A percentile compares a stretch with the other conserved stretches of the same genome.
Conservation (phyloP, 2,888 invertebrate species). For the Ferrisia virgata region DNA sequence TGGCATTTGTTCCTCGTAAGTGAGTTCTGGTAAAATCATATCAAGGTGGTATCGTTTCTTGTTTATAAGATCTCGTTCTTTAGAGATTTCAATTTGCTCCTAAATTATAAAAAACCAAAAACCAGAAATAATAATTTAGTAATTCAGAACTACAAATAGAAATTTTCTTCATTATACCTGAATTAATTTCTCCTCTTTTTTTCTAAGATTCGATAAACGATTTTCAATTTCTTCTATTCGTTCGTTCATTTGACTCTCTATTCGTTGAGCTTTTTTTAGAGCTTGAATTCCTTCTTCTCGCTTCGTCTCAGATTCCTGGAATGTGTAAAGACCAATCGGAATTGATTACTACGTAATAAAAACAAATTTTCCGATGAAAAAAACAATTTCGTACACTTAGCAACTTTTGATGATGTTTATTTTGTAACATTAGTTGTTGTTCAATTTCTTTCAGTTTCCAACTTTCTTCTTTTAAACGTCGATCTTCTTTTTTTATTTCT, state of each 20-base stretch:
- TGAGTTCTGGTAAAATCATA: constrained; percentile 32
- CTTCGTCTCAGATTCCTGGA: constrained; percentile 31
- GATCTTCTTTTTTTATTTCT: constrained; percentile 33
- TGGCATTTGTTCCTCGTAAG: constrained; percentile 31
- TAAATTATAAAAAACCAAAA: not conserved
- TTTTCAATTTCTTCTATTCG: constrained; percentile 36
- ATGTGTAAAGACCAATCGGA: not conserved
- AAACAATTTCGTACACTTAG: not conserved
- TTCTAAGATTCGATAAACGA: constrained; percentile 9
- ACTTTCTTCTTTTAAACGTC: constrained; percentile 38
- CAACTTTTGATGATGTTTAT: constrained; percentile 30
- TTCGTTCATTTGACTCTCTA: constrained; percentile 36
- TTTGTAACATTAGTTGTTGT: constrained; percentile 13
- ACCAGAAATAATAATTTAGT: too few relatives aligned
- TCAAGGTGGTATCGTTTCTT: constrained; percentile 32
- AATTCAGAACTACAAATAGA: too few relatives aligned
- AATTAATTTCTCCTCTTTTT: constrained; percentile 32
- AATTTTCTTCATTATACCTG: not conserved
- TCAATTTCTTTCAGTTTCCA: constrained; percentile 36
- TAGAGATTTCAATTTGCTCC: constrained; percentile 37
- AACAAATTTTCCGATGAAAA: not conserved
- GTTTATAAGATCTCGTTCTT: constrained; percentile 22
- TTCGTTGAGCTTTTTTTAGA: constrained; percentile 30
- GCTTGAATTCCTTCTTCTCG: constrained; percentile 36
- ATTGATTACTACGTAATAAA: not conserved